Conservation (phyloP, 2,797 vertebrate genomes). For the Octomys mimax region DNA sequence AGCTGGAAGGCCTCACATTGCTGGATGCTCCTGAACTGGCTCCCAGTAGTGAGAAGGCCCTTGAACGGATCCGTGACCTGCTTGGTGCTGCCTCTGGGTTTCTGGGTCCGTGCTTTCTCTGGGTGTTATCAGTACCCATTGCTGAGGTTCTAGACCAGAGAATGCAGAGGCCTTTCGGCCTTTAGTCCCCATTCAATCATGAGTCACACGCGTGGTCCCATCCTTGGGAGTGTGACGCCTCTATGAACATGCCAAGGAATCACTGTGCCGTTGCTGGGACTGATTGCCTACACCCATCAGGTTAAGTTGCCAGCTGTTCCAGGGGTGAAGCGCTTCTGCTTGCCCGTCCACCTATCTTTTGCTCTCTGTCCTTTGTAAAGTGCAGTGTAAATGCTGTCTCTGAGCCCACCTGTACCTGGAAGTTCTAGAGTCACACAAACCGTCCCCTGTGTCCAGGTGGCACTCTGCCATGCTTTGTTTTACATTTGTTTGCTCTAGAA, state of each 20-base stretch:
- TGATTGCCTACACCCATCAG: background rate
- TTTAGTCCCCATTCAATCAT: fast-evolving
- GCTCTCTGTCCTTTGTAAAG: background rate
- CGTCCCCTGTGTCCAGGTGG: fast-evolving
- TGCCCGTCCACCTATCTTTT: background rate
- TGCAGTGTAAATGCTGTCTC: background rate
- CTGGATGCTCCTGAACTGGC: too few species aligned
- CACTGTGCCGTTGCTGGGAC: background rate
- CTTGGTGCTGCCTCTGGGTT: background rate
- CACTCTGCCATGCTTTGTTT: background rate
- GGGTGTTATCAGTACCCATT: background rate
- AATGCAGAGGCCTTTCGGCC: background rate
- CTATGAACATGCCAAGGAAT: fast-evolving
- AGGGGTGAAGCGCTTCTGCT: background rate
- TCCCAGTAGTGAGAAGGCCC: background rate
- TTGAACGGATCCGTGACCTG: background rate
- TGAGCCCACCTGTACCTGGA: background rate
- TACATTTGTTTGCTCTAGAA: background rate
- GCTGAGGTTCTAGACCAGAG: background rate
- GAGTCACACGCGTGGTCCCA: background rate
- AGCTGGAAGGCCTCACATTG: background rate
- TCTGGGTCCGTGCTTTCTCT: background rate
- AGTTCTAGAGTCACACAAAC: background rate
- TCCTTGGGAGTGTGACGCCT: background rate
- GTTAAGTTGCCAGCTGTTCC: background rate